phyloP scores from a whole-genome alignment of 23 tunicate species.

The Ciona savignyi region DNA sequence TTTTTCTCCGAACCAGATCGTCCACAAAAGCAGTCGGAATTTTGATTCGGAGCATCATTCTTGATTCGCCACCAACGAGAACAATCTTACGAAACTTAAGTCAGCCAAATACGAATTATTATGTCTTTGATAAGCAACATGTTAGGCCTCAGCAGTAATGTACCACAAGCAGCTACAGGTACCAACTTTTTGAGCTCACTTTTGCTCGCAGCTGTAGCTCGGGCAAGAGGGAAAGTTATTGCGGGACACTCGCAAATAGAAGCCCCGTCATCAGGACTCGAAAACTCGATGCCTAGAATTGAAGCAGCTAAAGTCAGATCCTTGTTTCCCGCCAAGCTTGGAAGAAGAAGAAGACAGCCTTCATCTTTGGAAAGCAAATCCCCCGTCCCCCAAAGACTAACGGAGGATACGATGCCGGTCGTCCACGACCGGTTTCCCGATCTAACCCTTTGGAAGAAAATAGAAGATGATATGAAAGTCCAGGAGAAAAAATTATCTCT shows the following conservation, averaged over 20 bases:
- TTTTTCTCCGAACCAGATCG: neutral
- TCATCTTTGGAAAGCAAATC: neutral
- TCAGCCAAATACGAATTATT: neutral
- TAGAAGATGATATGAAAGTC: neutral
- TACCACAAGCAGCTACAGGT: conserved; percentile 32
- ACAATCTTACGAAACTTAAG: neutral
- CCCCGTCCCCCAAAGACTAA: conserved; percentile 49
- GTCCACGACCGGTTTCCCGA: conserved; percentile 82
- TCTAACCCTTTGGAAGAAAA: conserved; percentile 49
- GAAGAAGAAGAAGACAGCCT: conserved; percentile 9
- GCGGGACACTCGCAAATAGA: neutral
- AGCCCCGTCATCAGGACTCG: conserved; percentile 14
- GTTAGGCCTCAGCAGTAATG: neutral
- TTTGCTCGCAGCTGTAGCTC: conserved; percentile 34
- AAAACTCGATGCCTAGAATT: conserved; percentile 29
- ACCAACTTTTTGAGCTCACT: conserved; percentile 45
- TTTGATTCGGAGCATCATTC: neutral
- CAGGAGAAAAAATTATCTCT: neutral
- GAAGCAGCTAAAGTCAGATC: conserved; percentile 28
- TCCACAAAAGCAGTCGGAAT: neutral
- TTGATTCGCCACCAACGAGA: neutral
- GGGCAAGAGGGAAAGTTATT: conserved; percentile 26
- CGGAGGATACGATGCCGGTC: conserved; percentile 42
- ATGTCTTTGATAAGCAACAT: conserved; percentile 7
- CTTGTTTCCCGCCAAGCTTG: neutral